Evolutionary conservation across 2,797 vertebrate species (phyloP).

Genomic region (Gambusia yucatana): DNA sequence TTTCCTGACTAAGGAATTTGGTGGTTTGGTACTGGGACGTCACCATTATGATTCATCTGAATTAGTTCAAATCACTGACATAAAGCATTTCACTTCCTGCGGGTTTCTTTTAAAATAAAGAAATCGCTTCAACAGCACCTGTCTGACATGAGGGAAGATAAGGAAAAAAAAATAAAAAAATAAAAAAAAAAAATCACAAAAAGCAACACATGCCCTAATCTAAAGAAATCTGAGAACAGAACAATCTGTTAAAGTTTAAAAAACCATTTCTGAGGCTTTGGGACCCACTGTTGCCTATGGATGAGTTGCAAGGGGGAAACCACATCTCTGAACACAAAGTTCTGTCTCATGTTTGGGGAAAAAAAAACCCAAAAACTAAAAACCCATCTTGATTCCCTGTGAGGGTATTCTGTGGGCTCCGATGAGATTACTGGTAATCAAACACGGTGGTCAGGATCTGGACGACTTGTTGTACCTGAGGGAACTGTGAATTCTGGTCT

Average conservation of each 20-base stretch:
- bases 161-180: background rate
- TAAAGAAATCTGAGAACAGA: background rate
- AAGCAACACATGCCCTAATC: background rate
- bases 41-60: background rate
- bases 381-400: background rate
- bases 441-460: background rate
- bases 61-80: background rate
- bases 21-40: background rate
- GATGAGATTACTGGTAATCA: background rate
- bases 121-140: background rate
- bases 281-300: background rate
- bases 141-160: background rate
- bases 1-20: background rate
- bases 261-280: background rate
- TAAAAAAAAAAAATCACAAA: background rate
- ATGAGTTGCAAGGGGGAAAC: background rate
- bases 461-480: background rate
- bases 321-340: background rate
- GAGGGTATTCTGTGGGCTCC: background rate
- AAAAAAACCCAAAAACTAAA: background rate
- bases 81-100: background rate
- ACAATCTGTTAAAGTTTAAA: background rate
- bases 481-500: background rate
- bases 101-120: background rate
- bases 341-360: background rate